Percentiles rank a stretch among this genome's conserved stretches.
These are phyloP conservation scores for Labeo rohita DNA, from an alignment of 2,113 vertebrate species.

Conservation along the genomic window DNA sequence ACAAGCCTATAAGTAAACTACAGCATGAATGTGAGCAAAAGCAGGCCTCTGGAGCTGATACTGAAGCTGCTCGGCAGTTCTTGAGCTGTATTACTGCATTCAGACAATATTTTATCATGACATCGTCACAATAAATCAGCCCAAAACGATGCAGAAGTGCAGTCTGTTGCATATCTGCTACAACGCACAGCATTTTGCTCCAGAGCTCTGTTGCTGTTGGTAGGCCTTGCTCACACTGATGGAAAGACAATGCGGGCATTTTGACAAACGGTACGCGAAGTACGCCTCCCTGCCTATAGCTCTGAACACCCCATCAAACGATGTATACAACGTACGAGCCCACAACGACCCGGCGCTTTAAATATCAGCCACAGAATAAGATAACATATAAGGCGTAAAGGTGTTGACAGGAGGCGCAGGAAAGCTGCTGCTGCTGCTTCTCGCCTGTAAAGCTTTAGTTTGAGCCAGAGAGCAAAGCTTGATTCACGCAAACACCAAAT, in stretches of 20 bases:
- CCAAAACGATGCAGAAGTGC: neutral
- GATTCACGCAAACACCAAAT: slow-evolving; percentile 10
- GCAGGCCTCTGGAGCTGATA: slow-evolving; percentile 8
- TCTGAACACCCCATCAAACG: slow-evolving; percentile 35
- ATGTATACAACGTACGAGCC: neutral
- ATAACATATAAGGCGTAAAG: neutral
- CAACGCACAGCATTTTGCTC: slow-evolving; percentile 47
- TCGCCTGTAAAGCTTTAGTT: slow-evolving; percentile 31
- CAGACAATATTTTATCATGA: neutral
- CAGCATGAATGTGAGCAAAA: neutral
- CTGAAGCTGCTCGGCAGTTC: neutral
- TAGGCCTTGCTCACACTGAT: slow-evolving; percentile 67
- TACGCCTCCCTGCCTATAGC: slow-evolving; percentile 65
- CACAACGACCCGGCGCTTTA: neutral
- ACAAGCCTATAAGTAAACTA: neutral
- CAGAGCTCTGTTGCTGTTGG: slow-evolving; percentile 57
- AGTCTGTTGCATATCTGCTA: neutral
- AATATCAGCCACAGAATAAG: neutral
- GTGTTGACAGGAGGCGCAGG: slow-evolving; percentile 50
- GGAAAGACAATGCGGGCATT: slow-evolving; percentile 79
- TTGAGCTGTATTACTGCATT: neutral
- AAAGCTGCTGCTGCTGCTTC: slow-evolving; percentile 39
- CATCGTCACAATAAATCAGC: neutral
- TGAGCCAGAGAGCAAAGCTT: neutral
- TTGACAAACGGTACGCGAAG: slow-evolving; percentile 75